Base-by-base conservation (phyloP, 1,140 invertebrate species). In the Dreissena polymorpha region DNA sequence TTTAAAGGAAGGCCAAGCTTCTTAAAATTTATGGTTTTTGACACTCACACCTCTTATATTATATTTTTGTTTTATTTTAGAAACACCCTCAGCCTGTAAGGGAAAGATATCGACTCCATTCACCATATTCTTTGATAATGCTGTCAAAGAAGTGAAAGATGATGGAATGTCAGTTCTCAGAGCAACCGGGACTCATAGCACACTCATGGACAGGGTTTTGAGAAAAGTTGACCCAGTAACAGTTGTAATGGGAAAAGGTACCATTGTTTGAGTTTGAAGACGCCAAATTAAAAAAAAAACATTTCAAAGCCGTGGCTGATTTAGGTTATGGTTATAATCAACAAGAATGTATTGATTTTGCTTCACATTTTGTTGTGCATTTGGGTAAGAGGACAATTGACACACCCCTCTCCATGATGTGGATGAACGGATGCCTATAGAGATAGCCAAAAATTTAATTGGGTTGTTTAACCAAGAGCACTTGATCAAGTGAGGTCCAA, bases 301-400 rank as follows among this genome's bases (percentile, higher is more conserved):
- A 70, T 70, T 70, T 70, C 27, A 70, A 70, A 29, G 49, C 25
- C 6, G 55, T 73, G 71, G 71, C 71, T 53, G 50, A 53, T 13
- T 57, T 50, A 27, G 71, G 50, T 5, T 73, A 73, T 73, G 71
- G 71, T 7, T 73, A 53, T 12, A 73, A 39, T 13, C 71, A 73
- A 27, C 29, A 57, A 16, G 71, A 73, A 21, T 73, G 39, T 49
- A 27, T 67, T 51, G 53, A 73, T 73, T 21, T 53, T 8, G 71
- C 39, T 6, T n/a, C 18, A n/a, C 8, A 50, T 5, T 73, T 21
- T 73, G 71, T 51, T 73, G 10, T 53, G 7, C 10, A 73, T 70
- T n/a, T n/a, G n/a, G n/a, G n/a, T n/a, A n/a, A n/a, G n/a, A n/a
- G n/a, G n/a, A n/a, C n/a, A n/a, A n/a, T n/a, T n/a, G n/a, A n/a